Conservation (phyloP, 2,797 vertebrate genomes). For the Discoglossus pictus region DNA sequence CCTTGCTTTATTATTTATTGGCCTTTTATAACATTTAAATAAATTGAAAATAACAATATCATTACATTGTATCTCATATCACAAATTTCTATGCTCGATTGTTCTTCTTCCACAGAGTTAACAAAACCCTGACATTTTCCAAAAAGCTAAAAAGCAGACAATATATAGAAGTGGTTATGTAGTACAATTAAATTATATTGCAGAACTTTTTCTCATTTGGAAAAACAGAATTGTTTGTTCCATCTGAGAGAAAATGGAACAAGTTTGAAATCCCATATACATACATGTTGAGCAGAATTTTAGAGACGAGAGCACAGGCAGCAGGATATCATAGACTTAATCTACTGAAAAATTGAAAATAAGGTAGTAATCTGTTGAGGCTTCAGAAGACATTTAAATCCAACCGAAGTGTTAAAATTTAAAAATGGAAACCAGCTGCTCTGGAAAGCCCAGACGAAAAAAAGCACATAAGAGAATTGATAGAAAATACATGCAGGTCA, state of each 20-base stretch:
- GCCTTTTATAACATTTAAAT: too few relatives aligned
- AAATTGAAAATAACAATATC: too few relatives aligned
- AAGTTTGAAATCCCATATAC: background rate
- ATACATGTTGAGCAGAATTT: background rate
- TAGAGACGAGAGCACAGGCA: background rate
- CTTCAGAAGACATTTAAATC: conserved; percentile 4
- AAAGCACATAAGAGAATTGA: background rate
- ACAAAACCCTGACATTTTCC: too few relatives aligned
- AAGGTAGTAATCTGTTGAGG: background rate
- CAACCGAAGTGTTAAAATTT: background rate
- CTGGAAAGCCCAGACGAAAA: background rate
- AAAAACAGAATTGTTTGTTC: background rate
- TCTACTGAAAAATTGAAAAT: conserved; percentile 6
- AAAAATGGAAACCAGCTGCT: conserved; percentile 13
- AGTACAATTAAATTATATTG: too few relatives aligned
- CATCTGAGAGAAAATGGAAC: background rate
- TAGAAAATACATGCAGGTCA: too few relatives aligned
- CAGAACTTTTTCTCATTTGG: too few relatives aligned
- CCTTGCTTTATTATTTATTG: too few relatives aligned
- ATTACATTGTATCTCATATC: too few relatives aligned
- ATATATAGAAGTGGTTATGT: too few relatives aligned
- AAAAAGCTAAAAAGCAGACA: too few relatives aligned
- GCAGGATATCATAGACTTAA: conserved; percentile 5
- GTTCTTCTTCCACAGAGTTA: background rate
- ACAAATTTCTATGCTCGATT: too few relatives aligned